Evolutionary conservation across 2,888 invertebrate species (phyloP).

Genomic region (Pseudococcus jackbeardsleyi): DNA sequence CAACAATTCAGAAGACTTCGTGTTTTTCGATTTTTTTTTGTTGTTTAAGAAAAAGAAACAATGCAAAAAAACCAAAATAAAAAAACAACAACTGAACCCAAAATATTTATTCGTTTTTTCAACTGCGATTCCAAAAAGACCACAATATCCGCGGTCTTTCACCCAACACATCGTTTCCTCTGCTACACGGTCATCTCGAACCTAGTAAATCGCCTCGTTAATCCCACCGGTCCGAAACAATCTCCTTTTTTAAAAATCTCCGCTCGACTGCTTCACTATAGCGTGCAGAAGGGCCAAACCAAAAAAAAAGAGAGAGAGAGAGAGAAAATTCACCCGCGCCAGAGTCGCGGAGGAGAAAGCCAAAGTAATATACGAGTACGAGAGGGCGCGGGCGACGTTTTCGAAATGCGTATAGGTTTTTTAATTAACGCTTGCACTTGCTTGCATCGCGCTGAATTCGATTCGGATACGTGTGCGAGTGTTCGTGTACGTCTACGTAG

Average conservation of each 20-base stretch:
- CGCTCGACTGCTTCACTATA: conserved; percentile 19
- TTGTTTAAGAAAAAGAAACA: too few relatives aligned
- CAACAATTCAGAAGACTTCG: too few relatives aligned
- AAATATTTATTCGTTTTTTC: too few relatives aligned
- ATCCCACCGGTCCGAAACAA: neutral
- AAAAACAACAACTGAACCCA: too few relatives aligned
- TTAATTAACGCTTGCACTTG: conserved; percentile 17
- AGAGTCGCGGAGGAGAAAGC: neutral
- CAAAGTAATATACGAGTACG: neutral
- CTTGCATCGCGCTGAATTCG: neutral
- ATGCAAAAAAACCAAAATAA: too few relatives aligned
- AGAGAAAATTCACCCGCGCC: neutral
- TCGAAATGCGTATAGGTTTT: conserved; percentile 19
- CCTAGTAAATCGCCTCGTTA: neutral
- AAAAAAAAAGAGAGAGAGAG: neutral
- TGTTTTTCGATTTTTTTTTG: too few relatives aligned
- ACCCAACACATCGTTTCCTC: neutral
- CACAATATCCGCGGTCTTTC: neutral
- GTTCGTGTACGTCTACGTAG: too few relatives aligned
- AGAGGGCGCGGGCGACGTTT: neutral
- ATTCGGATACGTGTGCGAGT: neutral
- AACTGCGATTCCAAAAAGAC: neutral
- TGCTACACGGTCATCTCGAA: neutral
- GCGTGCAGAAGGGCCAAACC: neutral
- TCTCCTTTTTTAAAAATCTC: neutral